These are phyloP conservation scores for Nyctibius grandis DNA, from an alignment of 2,797 vertebrate species.

Conservation along the genomic window DNA sequence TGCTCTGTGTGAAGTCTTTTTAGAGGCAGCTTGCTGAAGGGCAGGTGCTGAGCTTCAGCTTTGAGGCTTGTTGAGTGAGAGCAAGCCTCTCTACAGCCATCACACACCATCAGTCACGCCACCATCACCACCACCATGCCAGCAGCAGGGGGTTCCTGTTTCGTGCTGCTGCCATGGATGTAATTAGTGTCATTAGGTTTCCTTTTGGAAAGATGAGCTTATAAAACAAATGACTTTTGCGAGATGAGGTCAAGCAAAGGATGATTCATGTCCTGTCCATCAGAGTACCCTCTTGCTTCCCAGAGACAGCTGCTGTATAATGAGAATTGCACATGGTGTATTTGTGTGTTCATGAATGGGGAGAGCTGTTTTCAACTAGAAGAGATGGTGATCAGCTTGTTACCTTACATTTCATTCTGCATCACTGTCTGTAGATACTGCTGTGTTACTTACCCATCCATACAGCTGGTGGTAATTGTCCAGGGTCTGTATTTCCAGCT, in stretches of 20 bases:
- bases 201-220: background rate
- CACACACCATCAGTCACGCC: background rate
- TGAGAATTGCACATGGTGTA: background rate
- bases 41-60: background rate
- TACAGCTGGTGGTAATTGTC: background rate
- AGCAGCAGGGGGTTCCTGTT: background rate
- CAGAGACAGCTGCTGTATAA: background rate
- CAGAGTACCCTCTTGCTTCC: background rate
- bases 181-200: background rate
- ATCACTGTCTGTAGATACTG: background rate
- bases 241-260: background rate
- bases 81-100: background rate
- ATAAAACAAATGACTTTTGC: background rate
- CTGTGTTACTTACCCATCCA: background rate
- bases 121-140: background rate
- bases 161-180: background rate
- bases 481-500: background rate
- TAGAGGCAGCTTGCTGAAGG: background rate
- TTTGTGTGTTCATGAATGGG: background rate
- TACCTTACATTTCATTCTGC: background rate
- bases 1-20: background rate
- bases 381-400: background rate
- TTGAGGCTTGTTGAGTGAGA: background rate
- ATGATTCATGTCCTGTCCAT: background rate
- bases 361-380: background rate